Conservation (phyloP, 1,140 invertebrate genomes). For the Capitella teleta region DNA sequence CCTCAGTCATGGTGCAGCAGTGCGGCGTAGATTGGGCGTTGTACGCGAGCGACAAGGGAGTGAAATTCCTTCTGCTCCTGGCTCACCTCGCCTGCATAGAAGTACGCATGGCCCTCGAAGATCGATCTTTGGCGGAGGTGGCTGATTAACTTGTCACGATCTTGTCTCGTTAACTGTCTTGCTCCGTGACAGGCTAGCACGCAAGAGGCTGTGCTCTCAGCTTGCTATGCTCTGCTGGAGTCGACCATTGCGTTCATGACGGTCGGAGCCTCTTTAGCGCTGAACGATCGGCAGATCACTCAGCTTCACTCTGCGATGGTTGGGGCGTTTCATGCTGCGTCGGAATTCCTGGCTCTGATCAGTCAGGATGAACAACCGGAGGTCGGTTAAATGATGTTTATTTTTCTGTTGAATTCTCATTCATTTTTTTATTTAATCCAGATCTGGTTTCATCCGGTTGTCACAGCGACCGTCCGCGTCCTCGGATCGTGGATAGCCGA, state of each 20-base stretch:
- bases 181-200: constrained; percentile 36
- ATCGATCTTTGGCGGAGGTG: constrained; percentile 62
- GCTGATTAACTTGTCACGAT: neutral
- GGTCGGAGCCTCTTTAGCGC: constrained; percentile 59
- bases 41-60: constrained; percentile 35
- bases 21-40: constrained; percentile 50
- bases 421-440: constrained; percentile 1
- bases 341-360: neutral
- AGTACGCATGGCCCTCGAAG: constrained; percentile 81
- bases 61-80: constrained; percentile 70
- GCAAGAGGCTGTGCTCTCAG: constrained; percentile 55
- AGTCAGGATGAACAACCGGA: neutral
- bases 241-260: constrained; percentile 67
- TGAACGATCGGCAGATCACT: constrained; percentile 81
- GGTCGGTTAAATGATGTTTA: neutral
- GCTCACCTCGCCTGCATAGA: constrained; percentile 81
- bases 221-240: constrained; percentile 76
- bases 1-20: constrained; percentile 64
- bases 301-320: constrained; percentile 79
- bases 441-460: constrained; percentile 54
- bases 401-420: neutral
- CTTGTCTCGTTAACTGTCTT: neutral
- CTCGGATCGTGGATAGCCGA: constrained; percentile 78
- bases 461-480: constrained; percentile 70
- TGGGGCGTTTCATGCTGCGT: constrained; percentile 70